phyloP scores from a whole-genome alignment of 2,113 vertebrate species.

The Catharus fuscescens region DNA sequence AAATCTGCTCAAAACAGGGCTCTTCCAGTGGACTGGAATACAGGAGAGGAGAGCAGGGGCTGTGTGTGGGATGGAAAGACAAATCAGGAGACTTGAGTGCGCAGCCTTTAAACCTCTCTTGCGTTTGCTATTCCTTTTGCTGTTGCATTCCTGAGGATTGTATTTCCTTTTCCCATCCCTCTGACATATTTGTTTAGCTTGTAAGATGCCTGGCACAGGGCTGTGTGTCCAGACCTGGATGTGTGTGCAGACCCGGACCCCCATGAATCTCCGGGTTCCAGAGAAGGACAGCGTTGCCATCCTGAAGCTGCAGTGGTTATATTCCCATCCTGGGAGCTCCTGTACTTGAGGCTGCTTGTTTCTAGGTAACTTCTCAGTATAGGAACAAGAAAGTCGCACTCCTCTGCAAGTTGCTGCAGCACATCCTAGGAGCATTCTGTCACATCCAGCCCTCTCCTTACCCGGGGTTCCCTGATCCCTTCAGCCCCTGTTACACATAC shows the following conservation, averaged over 20 bases:
- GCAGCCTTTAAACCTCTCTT: background rate
- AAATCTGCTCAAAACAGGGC: background rate
- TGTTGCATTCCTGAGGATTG: background rate
- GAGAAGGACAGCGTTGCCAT: background rate
- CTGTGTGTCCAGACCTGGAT: background rate
- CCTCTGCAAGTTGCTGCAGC: background rate
- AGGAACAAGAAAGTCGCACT: background rate
- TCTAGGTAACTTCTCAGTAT: background rate
- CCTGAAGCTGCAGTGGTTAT: background rate
- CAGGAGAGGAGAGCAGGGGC: background rate
- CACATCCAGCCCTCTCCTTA: background rate
- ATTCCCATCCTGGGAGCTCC: background rate
- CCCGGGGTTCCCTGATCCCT: fast-evolving
- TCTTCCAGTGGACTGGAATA: background rate
- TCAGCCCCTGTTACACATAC: fast-evolving
- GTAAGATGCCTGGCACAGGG: background rate
- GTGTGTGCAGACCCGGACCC: background rate
- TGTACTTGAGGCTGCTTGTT: background rate
- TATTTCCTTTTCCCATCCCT: background rate
- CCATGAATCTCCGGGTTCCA: background rate
- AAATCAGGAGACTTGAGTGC: background rate
- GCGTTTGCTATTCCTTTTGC: background rate
- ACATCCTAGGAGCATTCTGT: background rate
- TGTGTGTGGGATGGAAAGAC: background rate
- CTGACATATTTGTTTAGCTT: background rate